phyloP scores from a whole-genome alignment of 2,888 invertebrate genomes.

The Yponomeuta sedellus region DNA sequence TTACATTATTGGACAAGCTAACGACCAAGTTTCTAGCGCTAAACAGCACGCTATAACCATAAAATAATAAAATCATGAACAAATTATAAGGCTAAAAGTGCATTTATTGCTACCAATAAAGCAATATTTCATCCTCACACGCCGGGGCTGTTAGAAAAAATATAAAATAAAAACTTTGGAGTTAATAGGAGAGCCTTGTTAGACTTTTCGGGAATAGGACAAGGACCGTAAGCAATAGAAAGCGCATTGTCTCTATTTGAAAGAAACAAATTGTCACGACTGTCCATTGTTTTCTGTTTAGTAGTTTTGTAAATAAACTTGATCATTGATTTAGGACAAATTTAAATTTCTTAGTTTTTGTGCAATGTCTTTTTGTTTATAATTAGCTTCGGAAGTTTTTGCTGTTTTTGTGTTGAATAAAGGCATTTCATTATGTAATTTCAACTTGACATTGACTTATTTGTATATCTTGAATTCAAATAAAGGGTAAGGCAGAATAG shows the following conservation, averaged over 20 bases:
- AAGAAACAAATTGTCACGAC: conserved; percentile 60
- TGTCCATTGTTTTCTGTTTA: conserved; percentile 38
- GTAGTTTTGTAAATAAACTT: conserved; percentile 48
- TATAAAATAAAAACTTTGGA: conserved; percentile 8
- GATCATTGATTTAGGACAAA: conserved; percentile 44
- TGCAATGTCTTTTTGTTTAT: background rate
- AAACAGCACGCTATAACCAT: conserved; percentile 48
- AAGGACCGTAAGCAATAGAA: conserved; percentile 57
- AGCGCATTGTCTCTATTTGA: conserved; percentile 48
- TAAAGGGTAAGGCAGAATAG: too few relatives aligned
- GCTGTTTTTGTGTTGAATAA: too few relatives aligned
- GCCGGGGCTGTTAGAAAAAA: conserved; percentile 29
- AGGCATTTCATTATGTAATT: too few relatives aligned
- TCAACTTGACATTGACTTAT: too few relatives aligned
- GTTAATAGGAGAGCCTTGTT: conserved; percentile 47
- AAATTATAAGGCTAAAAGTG: conserved; percentile 51
- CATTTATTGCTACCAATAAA: conserved; percentile 61
- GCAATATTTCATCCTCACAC: conserved; percentile 66
- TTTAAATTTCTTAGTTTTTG: conserved; percentile 26
- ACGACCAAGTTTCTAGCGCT: conserved; percentile 42
- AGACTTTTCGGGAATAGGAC: conserved; percentile 55
- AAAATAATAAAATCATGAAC: conserved; percentile 65
- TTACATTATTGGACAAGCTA: conserved; percentile 27
- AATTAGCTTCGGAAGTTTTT: background rate
- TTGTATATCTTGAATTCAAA: too few relatives aligned